Evolutionary conservation across 2,797 vertebrate species (phyloP), one percentile per base, ranked within the genome.

Genomic region (Enteromius afrohamiltoni): DNA sequence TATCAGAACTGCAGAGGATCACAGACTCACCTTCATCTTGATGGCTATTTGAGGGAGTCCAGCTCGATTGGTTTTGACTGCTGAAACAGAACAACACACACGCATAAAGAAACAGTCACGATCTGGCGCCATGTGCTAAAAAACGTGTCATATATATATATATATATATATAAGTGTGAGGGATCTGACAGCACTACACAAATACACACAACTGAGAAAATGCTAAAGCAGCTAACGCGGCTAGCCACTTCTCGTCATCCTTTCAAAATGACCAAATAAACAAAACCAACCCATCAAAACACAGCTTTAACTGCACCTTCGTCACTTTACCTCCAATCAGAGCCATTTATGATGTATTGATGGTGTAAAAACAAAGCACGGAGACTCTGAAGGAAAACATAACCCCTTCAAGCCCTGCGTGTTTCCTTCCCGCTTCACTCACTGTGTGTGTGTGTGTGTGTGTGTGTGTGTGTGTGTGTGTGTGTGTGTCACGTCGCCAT

Each of bases 21-120:
- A 85, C 68, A 77, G 78, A 89, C 96, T 95, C 94, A 98, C 97
- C 98, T 98, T 99, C 98, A 99, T 99, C 93, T 96, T 81, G 88
- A 75, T 89, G 95, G 95, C 91, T 97, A 96, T 93, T 94, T 91
- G 94, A 96, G 94, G 95, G 95, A 95, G 96, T 98, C 97, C 98
- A 98, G 97, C 95, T 96, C 97, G 91, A 89, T 91, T 91, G 89
- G 90, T 93, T 93, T 86, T 88, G 85, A 88, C 92, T 86, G 83
- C 94, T 95, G 92, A 68, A 93, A 94, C 68, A 93, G 62, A 93
- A 45, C 83, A 87, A 81, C 65, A 82, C 60, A 83, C 19, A 83
- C 4, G 65, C 82, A 70, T 34, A 49, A 83, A 53, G 70, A 80
- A 78, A 77, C 26, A 67, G 49, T 68, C 77, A 80, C 71, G 83